Evolutionary conservation across 1,140 invertebrate genomes (phyloP).

Genomic region (Ceratina australensis): DNA sequence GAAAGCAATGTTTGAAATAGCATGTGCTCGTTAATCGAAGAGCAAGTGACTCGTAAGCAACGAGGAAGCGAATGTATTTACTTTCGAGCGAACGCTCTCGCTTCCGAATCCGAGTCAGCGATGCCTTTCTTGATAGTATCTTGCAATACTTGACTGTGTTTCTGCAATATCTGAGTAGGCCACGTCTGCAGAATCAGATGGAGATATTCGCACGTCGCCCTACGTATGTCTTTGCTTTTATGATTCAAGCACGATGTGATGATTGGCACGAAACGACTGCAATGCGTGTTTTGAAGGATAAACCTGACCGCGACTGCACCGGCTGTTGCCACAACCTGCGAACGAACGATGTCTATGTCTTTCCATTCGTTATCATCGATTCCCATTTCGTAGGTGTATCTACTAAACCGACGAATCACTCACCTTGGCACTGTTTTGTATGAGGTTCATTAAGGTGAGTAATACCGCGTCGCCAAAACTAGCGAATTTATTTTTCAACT

Average conservation of each 20-base stretch:
- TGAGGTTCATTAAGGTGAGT: constrained; percentile 91
- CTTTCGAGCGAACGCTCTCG: constrained; percentile 87
- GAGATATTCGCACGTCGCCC: constrained; percentile 90
- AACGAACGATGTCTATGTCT: constrained; percentile 29
- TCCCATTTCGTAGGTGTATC: background rate
- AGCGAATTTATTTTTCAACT: constrained; percentile 90
- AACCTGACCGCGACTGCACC: constrained; percentile 93
- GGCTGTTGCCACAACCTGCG: constrained; percentile 93
- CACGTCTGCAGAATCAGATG: constrained; percentile 91
- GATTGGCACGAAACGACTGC: constrained; percentile 91
- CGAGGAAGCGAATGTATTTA: constrained; percentile 70
- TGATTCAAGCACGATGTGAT: constrained; percentile 89
- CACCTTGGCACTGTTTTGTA: constrained; percentile 97
- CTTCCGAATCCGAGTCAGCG: constrained; percentile 94
- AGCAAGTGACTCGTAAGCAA: background rate
- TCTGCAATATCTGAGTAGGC: constrained; percentile 90
- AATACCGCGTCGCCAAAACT: constrained; percentile 91
- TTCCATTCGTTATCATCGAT: constrained; percentile 12
- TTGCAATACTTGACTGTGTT: constrained; percentile 87
- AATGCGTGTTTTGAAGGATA: constrained; percentile 93
- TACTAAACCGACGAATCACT: constrained; percentile 41
- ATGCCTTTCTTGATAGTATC: constrained; percentile 94
- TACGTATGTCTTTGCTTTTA: constrained; percentile 95
- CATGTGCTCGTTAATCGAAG: background rate
- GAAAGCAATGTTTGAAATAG: constrained; percentile 45